Base-by-base conservation (phyloP, 2,888 invertebrate genomes). In the Trissolcus japonicus region DNA sequence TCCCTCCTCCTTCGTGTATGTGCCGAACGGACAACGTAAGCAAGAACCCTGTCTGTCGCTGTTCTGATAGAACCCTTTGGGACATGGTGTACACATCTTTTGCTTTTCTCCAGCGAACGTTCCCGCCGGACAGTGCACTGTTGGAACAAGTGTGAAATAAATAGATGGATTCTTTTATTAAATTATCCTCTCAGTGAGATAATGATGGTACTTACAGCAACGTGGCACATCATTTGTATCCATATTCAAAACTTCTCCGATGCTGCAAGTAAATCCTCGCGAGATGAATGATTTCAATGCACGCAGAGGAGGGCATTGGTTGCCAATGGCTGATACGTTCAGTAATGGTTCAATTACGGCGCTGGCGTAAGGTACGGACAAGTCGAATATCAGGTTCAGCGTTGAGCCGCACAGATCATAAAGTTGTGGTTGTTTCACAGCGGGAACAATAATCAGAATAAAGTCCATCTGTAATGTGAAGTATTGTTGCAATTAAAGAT, bases 371-470 rank as follows among this genome's bases (percentile, higher is more conserved):
- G 98, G 97, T 9, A 98, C 97, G 48, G 96, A 95, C 51, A 98
- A 90, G 89, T 98, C 98, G 85, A 98, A 98, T 84, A 98, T 97
- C 1, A 98, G 92, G 84, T 95, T 96, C 75, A 98, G 89, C 0
- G 98, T 98, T 0, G 97, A 96, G 13, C 98, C 98, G 85, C 98
- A 98, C 0, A 98, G 93, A 81, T 98, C 98, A 86, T 98, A 98
- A 0, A 98, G 90, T 85, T 97, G 96, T 0, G 96, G 95, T 89
- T 98, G 97, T 81, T 94, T 93, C 21, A 98, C 93, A 1, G 95
- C 94, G 1, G 98, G 98, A 59, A 94, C 92, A 55, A 98, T 94
- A 25, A 95, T 95, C 14, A 98, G 90, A 11, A 97, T 93, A 81
- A 96, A 98, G 89, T 96, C 96, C 91, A 97, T 95, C 89, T 90